phyloP scores from a whole-genome alignment of 2,888 invertebrate genomes.

The Caenorhabditis afra region DNA sequence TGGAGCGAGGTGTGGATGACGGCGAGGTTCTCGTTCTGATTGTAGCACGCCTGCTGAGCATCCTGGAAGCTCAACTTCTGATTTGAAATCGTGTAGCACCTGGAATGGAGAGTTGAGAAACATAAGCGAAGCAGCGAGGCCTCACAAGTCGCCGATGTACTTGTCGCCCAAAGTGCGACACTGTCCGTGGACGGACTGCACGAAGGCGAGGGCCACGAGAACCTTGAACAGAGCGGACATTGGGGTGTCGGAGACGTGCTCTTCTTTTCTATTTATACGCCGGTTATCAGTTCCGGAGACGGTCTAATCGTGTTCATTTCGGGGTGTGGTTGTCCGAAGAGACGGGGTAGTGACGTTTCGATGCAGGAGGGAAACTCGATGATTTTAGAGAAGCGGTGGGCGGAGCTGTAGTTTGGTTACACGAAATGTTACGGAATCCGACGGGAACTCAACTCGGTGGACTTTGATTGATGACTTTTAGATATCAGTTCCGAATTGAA shows the following conservation, averaged over 20 bases:
- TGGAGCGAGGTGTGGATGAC: conserved; percentile 19
- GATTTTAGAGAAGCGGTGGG: conserved; percentile 1
- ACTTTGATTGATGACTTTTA: neutral
- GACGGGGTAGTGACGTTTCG: neutral
- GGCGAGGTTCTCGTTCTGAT: conserved; percentile 2
- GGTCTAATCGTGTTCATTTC: neutral
- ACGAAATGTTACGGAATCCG: no score
- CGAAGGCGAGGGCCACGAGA: neutral
- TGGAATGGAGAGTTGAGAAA: neutral
- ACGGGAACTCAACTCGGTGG: neutral
- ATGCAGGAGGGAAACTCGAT: neutral
- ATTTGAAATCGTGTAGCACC: conserved; percentile 25
- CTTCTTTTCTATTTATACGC: neutral
- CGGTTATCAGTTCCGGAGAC: conserved; percentile 4
- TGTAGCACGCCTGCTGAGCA: conserved; percentile 17
- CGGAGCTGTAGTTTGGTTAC: neutral
- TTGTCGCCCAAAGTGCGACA: conserved; percentile 5
- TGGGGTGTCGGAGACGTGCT: neutral
- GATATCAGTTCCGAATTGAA: no score
- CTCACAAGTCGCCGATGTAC: conserved; percentile 36
- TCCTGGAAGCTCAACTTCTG: neutral
- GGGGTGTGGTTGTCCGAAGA: conserved; percentile 7
- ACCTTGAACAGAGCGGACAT: neutral
- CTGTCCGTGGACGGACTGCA: conserved; percentile 2
- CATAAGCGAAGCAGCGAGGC: neutral